phyloP scores from a whole-genome alignment of 2,888 invertebrate genomes.

The Neoscelio sp. region DNA sequence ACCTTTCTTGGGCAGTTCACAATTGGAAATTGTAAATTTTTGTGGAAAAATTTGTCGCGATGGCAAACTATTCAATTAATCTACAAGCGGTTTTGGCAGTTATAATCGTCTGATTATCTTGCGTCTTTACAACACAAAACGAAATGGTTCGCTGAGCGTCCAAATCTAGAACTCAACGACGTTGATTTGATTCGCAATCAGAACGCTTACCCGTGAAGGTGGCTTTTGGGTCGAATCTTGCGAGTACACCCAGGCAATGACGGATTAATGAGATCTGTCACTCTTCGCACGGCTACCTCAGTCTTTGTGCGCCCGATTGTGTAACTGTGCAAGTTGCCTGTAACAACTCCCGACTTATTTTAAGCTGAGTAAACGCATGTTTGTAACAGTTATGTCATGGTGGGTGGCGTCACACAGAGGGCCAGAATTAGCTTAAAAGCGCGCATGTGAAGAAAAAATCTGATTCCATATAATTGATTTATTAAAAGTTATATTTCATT shows the following conservation, averaged over 20 bases:
- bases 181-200: background rate
- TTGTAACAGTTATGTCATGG: background rate
- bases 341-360: background rate
- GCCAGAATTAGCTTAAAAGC: too few species aligned
- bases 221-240: background rate
- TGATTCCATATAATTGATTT: too few species aligned
- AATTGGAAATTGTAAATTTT: too few species aligned
- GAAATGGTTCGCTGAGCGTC: background rate
- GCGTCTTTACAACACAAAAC: background rate
- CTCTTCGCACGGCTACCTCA: background rate
- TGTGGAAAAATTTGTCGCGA: background rate
- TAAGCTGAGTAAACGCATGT: background rate
- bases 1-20: too few species aligned
- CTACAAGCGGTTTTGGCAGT: background rate
- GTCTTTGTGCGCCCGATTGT: background rate
- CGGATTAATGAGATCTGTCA: background rate
- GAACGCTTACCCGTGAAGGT: too few species aligned
- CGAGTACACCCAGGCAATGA: background rate
- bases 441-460: too few species aligned
- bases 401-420: too few species aligned
- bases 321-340: background rate
- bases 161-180: too few species aligned
- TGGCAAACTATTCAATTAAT: background rate
- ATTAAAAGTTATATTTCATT: too few species aligned
- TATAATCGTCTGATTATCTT: background rate